These are phyloP conservation scores for Dermatemys mawii DNA, from an alignment of 2,113 vertebrate genomes.

Conservation along the genomic window DNA sequence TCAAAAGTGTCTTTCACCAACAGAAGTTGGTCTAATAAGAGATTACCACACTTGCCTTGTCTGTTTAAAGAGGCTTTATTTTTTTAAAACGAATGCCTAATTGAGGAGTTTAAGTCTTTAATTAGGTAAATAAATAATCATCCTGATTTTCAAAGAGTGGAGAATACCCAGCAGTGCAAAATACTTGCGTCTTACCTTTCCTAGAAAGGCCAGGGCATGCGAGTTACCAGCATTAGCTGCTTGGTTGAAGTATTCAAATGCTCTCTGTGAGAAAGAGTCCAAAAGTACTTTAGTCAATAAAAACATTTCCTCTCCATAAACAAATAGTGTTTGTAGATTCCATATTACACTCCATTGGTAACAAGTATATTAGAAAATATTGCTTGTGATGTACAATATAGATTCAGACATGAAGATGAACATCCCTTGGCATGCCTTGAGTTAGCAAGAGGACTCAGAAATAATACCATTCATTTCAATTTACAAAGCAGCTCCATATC, in stretches of 20 bases:
- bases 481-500: background rate
- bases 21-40: background rate
- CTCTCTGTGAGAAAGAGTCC: slow-evolving; percentile 82
- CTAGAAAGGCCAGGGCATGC: slow-evolving; percentile 97
- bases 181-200: slow-evolving; percentile 83
- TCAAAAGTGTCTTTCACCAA: background rate
- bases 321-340: background rate
- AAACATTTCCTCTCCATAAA: background rate
- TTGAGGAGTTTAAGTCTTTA: background rate
- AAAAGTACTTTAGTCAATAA: slow-evolving; percentile 26
- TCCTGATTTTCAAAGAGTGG: background rate
- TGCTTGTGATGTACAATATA: background rate
- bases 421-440: background rate
- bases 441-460: background rate
- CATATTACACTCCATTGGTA: background rate
- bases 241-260: slow-evolving; percentile 98
- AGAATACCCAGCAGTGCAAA: background rate
- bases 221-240: slow-evolving; percentile 97
- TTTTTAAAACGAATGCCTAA: background rate
- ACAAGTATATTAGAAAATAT: background rate
- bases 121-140: background rate
- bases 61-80: background rate
- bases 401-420: background rate
- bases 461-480: background rate
- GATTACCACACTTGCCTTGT: background rate